These are phyloP conservation scores for Enchytraeus crypticus DNA, from an alignment of 2,888 invertebrate species.

Conservation along the genomic window DNA sequence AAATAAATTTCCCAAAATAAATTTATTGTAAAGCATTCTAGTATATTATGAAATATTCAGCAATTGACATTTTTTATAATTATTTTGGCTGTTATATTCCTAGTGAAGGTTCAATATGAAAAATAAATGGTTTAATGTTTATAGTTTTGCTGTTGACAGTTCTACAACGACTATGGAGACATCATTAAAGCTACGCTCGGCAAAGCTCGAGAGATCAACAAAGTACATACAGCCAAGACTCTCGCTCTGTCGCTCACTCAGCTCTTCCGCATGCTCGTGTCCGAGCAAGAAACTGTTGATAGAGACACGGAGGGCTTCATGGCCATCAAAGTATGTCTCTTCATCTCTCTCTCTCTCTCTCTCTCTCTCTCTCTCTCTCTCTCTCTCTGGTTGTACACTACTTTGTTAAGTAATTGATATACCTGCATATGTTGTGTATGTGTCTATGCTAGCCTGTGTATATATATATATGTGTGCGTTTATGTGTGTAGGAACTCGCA, in stretches of 20 bases:
- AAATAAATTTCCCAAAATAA: no score
- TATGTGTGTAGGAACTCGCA: conserved; percentile 72
- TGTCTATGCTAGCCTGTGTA: no score
- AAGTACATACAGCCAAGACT: conserved; percentile 86
- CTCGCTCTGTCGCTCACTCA: conserved; percentile 81
- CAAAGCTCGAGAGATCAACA: conserved; percentile 94
- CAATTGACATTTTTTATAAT: no score
- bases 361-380: neutral
- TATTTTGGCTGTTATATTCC: no score
- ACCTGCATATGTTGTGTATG: neutral
- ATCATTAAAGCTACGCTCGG: conserved; percentile 93
- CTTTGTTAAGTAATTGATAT: neutral
- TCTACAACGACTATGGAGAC: conserved; percentile 96
- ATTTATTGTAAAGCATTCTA: no score
- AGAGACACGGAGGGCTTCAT: conserved; percentile 73
- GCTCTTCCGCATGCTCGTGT: conserved; percentile 68
- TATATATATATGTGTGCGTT: no score
- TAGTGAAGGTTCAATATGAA: no score
- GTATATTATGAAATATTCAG: no score
- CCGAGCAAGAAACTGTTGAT: conserved; percentile 52
- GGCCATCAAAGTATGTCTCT: conserved; percentile 66
- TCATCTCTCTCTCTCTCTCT: neutral
- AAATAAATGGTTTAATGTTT: no score
- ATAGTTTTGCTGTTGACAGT: conserved; percentile 53
- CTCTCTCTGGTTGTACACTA: neutral